Base-by-base conservation (phyloP, 2,888 invertebrate species). In the Lithophane socia region DNA sequence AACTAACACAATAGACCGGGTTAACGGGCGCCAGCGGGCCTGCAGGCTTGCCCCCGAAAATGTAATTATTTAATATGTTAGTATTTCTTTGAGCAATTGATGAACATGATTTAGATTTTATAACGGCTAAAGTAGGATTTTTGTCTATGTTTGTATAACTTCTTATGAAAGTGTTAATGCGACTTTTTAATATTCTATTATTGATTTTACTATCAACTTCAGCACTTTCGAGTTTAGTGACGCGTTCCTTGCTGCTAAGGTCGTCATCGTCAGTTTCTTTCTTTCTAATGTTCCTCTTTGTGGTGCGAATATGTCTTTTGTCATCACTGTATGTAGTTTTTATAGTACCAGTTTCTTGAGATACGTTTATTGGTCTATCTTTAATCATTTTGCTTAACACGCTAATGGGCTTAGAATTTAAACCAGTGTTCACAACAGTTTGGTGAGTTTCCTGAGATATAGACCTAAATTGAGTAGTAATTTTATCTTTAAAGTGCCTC, bases 1-100 rank as follows among this genome's bases (percentile, higher is more conserved):
- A 96, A 56, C 92, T 92, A 1, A 96, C 95, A 82, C 89, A 94
- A 82, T 94, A 95, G 21, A 94, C 90, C 84, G 90, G 88, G 74
- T 93, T 93, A 7, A 91, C 90, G 75, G 90, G 91, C 18, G 88
- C 90, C 75, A 90, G 91, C 18, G 88, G 85, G 18, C 88, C 90
- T 42, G 79, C 83, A 18, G 61, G 66, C 18, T 78, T 83, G 61
- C 92, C 90, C 13, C 92, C 92, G 87, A 94, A 95, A 79, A 95
- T 93, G 64, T 95, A 95, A 82, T 92, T n/a, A n/a, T 44, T 90
- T 68, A 93, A 90, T 37, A 93, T 86, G 80, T 93, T 93, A 24
- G 89, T 80, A 70, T 88, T 86, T 21, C 89, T 84, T 66, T 79
- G 86, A 56, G 86, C 75, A 42, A 94, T 80, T 8, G 89, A 87